Base-by-base conservation (phyloP, 2,113 vertebrate genomes). In the Tachuris rubrigastra region DNA sequence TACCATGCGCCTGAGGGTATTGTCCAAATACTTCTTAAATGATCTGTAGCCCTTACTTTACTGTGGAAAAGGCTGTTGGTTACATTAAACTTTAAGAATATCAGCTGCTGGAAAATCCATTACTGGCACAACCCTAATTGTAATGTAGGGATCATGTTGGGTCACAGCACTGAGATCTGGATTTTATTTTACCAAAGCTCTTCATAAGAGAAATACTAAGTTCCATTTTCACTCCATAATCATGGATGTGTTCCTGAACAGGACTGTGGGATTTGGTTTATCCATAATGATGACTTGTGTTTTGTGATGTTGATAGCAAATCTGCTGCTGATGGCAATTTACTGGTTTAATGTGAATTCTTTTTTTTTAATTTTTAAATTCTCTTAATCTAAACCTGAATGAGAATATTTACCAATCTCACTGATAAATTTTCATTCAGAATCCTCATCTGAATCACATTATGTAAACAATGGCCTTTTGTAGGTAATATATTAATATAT, bases 401-500 rank as follows among this genome's bases (percentile, higher is more conserved):
- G 41, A 90, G 78, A 94, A 88, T 97, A 96, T 96, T 97, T 97
- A 60, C 58, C 73, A 91, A 71, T 96, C 90, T 93, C 65, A 71
- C 69, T 90, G 95, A 97, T 96, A 96, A 95, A 94, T 96, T 97
- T 97, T 75, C 23, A 89, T 95, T 96, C 87, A 42, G 59, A 97
- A 86, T 82, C 47, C 85, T 96, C 84, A 87, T 94, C 95, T 83
- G 92, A 97, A 89, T 88, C 96, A 58, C 59, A 92, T 69, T 97
- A 82, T 7, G 17, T 96, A 97, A 97, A 97, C 96, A 97, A 96
- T 95, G 88, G 91, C 87, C 92, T 97, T 96, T 97, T 95, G 91
- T 55, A 87, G 87, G 85, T 96, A 97, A 97, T 97, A 95, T 95
- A 72, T 93, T 97, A 95, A 98, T 98, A 95, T 87, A 96, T 95